These are phyloP conservation scores for Acrocephalus arundinaceus DNA, from an alignment of 2,113 vertebrate species.

Conservation along the genomic window DNA sequence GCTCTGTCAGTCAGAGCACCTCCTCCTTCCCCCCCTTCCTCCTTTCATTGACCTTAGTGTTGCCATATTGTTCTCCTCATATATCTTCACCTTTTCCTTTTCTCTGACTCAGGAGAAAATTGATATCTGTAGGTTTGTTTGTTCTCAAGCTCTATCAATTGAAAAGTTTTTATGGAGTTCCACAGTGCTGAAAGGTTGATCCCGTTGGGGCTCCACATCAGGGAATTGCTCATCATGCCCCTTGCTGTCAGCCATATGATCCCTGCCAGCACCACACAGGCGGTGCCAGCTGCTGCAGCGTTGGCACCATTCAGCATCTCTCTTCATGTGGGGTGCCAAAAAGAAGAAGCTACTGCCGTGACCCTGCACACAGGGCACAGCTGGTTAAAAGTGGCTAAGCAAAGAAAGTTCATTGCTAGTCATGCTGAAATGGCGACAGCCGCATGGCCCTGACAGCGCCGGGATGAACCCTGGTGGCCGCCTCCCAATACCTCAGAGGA, in stretches of 20 bases:
- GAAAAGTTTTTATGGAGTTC: background rate
- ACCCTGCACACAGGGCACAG: background rate
- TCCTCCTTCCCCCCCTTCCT: background rate
- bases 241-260: background rate
- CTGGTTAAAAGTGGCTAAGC: background rate
- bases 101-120: background rate
- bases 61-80: background rate
- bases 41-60: background rate
- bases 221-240: background rate
- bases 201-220: background rate
- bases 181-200: background rate
- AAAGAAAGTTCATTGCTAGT: background rate
- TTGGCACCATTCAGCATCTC: background rate
- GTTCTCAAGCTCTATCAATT: background rate
- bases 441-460: background rate
- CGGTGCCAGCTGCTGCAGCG: background rate
- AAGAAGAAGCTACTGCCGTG: background rate
- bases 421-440: background rate
- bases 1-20: rapidly evolving
- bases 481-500: background rate
- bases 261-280: background rate
- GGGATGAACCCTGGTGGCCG: background rate
- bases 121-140: background rate
- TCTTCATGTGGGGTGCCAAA: background rate
- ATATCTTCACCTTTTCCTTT: background rate